Evolutionary conservation across 2,113 vertebrate genomes (phyloP).

Genomic region (Aspidoscelis tigris): DNA sequence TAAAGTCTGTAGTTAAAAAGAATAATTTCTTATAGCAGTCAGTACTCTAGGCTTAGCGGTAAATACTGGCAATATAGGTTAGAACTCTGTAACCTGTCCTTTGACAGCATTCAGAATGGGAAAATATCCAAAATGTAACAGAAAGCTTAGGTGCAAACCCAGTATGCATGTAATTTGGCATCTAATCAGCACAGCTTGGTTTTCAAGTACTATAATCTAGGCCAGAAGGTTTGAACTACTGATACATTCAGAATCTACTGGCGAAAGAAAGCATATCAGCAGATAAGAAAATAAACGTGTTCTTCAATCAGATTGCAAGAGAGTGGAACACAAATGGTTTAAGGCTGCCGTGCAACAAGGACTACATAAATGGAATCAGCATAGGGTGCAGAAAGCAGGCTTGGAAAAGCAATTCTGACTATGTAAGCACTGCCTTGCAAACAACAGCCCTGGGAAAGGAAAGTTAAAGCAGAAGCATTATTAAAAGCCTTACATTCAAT

Average conservation of each 20-base stretch:
- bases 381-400: background rate
- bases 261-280: background rate
- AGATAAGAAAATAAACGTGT: fast-evolving
- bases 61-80: background rate
- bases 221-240: slow-evolving; percentile 16
- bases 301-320: background rate
- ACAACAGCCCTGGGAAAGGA: too few relatives aligned
- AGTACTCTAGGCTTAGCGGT: background rate
- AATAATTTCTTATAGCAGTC: background rate
- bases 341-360: background rate
- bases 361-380: background rate
- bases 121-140: slow-evolving; percentile 18
- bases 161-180: slow-evolving; percentile 6
- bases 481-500: too few relatives aligned
- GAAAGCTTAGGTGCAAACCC: slow-evolving; percentile 33
- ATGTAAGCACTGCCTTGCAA: background rate
- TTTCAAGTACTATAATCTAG: slow-evolving; percentile 28
- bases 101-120: background rate
- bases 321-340: background rate
- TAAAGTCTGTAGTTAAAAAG: background rate
- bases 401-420: background rate
- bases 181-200: slow-evolving; percentile 28
- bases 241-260: background rate
- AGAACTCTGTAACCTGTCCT: fast-evolving
- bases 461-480: too few relatives aligned